Base-by-base conservation (phyloP, 2,888 invertebrate species). In the Dolichopus griseipennis region DNA sequence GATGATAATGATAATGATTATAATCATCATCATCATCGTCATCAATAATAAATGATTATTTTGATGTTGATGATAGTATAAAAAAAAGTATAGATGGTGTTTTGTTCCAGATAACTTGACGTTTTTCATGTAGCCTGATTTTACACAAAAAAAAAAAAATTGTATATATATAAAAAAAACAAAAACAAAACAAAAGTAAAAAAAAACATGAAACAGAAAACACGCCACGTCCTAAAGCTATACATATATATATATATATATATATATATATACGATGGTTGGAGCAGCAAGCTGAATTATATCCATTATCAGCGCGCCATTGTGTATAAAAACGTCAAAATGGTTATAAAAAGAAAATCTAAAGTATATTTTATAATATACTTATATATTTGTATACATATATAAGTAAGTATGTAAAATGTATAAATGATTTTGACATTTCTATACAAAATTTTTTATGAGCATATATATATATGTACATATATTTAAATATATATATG, bases 191-290 rank as follows among this genome's bases (percentile, higher is more conserved):
- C 15, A 52, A 18, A 15, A 52, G 15, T 15, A 52, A 52, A 37
- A 52, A 52, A 37, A 37, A 27, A 27, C 27, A 52, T 18, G 52
- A 52, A 52, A 18, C 6, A n/a, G 6, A 52, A 52, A 52, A 52
- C 52, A 52, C 52, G 52, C 52, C n/a, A 52, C 18, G 52, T 52
- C 52, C 52, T 52, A 52, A 52, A 52, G 52, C 52, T 12, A 52
- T 52, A n/a, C n/a, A n/a, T n/a, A n/a, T n/a, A n/a, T n/a, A n/a
- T n/a, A n/a, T n/a, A n/a, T n/a, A n/a, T n/a, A n/a, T n/a, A n/a
- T n/a, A n/a, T n/a, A n/a, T n/a, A n/a, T n/a, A n/a, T n/a, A n/a
- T n/a, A 37, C 8, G 37, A 12, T 37, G 37, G 37, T n/a, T 27
- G 27, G 5, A 27, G 27, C 27, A 27, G 27, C 27, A 27, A 27